These are phyloP conservation scores for Caenorhabditis elegans DNA, from an alignment of 1,140 invertebrate species.

Conservation along the genomic window DNA sequence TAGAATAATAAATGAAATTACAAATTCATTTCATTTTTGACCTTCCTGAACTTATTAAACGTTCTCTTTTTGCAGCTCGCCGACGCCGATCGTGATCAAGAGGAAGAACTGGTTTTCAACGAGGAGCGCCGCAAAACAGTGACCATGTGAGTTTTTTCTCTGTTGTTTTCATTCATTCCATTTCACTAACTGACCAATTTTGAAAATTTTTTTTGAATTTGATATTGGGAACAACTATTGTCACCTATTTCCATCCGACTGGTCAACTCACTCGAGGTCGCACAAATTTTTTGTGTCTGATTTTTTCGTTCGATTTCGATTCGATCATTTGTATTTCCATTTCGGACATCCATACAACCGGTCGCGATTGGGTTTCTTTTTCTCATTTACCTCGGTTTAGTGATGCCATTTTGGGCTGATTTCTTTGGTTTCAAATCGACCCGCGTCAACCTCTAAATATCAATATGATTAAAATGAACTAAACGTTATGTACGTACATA, in stretches of 20 bases:
- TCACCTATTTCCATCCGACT: neutral
- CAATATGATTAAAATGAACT: too few relatives aligned
- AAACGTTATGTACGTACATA: too few relatives aligned
- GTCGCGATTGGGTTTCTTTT: neutral
- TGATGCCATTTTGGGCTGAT: neutral
- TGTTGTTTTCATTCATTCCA: neutral
- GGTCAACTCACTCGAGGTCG: neutral
- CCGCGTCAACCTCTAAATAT: too few relatives aligned
- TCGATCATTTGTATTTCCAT: neutral
- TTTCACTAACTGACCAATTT: neutral
- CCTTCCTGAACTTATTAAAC: neutral
- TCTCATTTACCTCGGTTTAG: neutral
- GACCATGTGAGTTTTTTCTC: constrained; percentile 30
- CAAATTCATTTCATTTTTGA: neutral
- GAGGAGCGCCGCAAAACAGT: constrained; percentile 40
- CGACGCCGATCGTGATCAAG: constrained; percentile 38
- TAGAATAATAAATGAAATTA: neutral
- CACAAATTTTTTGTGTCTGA: neutral
- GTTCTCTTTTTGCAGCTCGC: neutral
- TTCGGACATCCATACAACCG: neutral
- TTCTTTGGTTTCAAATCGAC: neutral
- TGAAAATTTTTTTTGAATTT: neutral
- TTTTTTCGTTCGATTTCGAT: neutral
- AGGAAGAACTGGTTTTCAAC: constrained; percentile 42
- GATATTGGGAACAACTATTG: neutral